phyloP scores from a whole-genome alignment of 2,113 vertebrate genomes.

The Poecile atricapillus region DNA sequence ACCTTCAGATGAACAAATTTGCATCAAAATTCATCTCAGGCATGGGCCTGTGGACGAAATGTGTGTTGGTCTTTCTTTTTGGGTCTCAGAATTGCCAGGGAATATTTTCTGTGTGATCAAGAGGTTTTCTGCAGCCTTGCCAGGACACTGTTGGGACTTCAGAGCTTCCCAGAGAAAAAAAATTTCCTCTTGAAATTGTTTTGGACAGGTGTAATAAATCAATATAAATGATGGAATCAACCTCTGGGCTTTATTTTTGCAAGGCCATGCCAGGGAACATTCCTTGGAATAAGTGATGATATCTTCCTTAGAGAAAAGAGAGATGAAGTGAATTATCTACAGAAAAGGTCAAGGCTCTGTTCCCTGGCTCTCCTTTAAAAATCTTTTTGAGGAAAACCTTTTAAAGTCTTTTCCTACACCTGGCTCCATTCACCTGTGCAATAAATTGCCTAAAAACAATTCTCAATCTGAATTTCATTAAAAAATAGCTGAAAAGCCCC shows the following conservation, averaged over 20 bases:
- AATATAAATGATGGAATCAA: not conserved
- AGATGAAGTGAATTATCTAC: not conserved
- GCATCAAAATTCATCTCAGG: not conserved
- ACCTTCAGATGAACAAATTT: not conserved
- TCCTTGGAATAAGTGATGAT: not conserved
- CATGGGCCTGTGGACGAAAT: rapidly evolving
- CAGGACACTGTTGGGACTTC: not conserved
- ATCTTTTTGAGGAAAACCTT: not conserved
- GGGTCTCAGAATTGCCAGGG: not conserved
- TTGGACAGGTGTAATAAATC: not conserved
- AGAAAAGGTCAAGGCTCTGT: not conserved
- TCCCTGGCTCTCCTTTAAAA: not conserved
- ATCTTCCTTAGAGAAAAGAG: not conserved
- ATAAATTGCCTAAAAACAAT: not conserved
- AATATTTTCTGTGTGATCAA: rapidly evolving
- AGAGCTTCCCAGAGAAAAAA: not conserved
- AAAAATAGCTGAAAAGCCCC: not conserved
- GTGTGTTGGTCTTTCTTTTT: rapidly evolving
- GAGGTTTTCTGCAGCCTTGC: not conserved
- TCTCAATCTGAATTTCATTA: not conserved
- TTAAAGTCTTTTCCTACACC: no score
- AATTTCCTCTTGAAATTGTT: not conserved
- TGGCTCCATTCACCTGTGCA: not conserved
- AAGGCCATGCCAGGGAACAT: not conserved
- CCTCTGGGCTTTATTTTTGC: not conserved